Evolutionary conservation across 2,797 vertebrate genomes (phyloP).

Genomic region (Momotus momota): DNA sequence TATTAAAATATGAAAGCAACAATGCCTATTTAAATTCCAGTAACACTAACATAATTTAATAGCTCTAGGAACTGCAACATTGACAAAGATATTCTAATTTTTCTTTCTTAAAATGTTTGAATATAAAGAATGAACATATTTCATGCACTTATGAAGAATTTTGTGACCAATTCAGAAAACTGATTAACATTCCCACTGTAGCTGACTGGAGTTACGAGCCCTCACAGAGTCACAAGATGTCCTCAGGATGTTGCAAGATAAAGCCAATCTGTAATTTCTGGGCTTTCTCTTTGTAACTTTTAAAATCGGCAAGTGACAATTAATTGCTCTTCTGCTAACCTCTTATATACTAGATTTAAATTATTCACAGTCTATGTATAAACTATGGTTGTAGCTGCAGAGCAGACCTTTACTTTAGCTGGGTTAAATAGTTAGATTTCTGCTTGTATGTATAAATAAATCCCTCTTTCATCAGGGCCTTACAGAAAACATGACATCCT

Average conservation of each 20-base stretch:
- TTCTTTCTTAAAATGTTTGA: neutral
- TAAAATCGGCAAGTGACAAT: neutral
- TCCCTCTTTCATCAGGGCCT: constrained; percentile 8
- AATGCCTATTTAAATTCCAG: neutral
- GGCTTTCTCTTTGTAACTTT: neutral
- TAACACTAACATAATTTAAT: neutral
- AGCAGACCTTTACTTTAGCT: constrained; percentile 15
- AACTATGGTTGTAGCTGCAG: neutral
- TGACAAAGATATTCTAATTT: neutral
- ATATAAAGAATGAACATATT: neutral
- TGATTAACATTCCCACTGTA: neutral
- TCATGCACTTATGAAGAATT: neutral
- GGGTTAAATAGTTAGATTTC: constrained; percentile 10
- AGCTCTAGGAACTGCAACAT: neutral
- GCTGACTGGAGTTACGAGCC: neutral
- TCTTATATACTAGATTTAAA: constrained; percentile 3
- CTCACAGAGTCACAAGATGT: neutral
- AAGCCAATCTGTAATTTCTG: neutral
- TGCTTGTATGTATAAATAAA: constrained; percentile 63
- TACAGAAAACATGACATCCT: constrained; percentile 66
- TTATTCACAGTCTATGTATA: neutral
- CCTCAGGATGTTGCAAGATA: neutral
- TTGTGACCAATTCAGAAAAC: neutral
- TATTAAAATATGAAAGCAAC: constrained; percentile 25
- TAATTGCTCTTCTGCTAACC: constrained; percentile 5